These are phyloP conservation scores for Zaprionus lineosus DNA, from an alignment of 2,888 invertebrate species.

Conservation along the genomic window DNA sequence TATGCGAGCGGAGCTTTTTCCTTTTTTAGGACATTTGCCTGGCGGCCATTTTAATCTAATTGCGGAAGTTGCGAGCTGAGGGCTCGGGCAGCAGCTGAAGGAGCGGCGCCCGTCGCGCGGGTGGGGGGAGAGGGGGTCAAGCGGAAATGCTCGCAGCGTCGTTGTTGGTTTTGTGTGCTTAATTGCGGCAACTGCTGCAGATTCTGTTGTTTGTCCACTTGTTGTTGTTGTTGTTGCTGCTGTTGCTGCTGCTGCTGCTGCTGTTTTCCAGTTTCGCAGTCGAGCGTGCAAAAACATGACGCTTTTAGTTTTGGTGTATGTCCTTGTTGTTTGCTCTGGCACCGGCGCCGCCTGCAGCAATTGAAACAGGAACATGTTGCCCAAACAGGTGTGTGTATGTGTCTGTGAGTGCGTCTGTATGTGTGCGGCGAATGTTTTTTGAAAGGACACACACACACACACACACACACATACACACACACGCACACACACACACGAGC, in stretches of 20 bases:
- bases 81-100: constrained; percentile 17
- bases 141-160: constrained; percentile 63
- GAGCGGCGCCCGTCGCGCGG: too few species aligned
- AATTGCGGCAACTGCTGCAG: constrained; percentile 67
- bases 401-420: constrained; percentile 13
- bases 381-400: constrained; percentile 36
- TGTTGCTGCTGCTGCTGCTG: constrained; percentile 31
- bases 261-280: constrained; percentile 56
- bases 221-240: constrained; percentile 29
- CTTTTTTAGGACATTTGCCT: constrained; percentile 8
- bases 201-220: constrained; percentile 43
- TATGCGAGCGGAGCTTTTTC: constrained; percentile 8
- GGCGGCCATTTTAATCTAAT: constrained; percentile 63
- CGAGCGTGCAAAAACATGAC: constrained; percentile 71
- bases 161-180: constrained; percentile 64
- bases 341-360: constrained; percentile 62
- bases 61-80: constrained; percentile 52
- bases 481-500: constrained; percentile 25
- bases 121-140: constrained; percentile 25
- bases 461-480: constrained; percentile 1
- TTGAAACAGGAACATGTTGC: constrained; percentile 56
- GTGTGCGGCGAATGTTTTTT: constrained; percentile 30
- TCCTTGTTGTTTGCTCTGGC: constrained; percentile 64
- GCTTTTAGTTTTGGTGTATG: constrained; percentile 69
- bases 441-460: constrained; percentile 25